Evolutionary conservation across 1,140 invertebrate species (phyloP), one percentile per base, ranked within the genome.

Genomic region (Heliconius congener): DNA sequence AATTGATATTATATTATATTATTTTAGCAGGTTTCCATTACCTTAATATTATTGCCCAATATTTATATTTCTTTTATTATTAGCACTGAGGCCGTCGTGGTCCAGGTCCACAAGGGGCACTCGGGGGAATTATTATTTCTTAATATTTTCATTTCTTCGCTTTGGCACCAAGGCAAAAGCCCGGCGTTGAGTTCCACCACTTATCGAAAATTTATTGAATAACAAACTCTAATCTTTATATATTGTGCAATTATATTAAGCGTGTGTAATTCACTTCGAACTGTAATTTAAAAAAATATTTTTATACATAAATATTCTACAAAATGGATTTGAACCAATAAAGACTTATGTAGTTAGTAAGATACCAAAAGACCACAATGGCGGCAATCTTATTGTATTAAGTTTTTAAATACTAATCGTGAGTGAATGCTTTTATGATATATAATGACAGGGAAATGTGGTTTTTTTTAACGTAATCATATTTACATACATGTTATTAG

Each of bases 391-490:
- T 23, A 66, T 66, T 66, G 27, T 66, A 30, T 66, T 30, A 66
- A 57, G 55, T 57, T 57, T 30, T 66, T 66, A 27, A 66, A 16
- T 27, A 30, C 13, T 66, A 66, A 30, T 66, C 60, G n/a, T 30
- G 60, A 16, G 60, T 66, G 60, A 66, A 30, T 30, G 27, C 27
- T 30, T 66, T 66, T 66, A 66, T 66, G 60, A 4, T 4, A 27
- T 66, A 66, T 66, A 66, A 66, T 30, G 60, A 66, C 13, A 66
- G 60, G 8, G 60, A 66, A 66, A 30, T 66, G n/a, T 66, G 60
- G 4, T 66, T 30, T 60, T 46, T 60, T 46, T 27, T 30, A 30
- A 57, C n/a, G n/a, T 57, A 23, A 57, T 57, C 11, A 23, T 57
- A 23, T 57, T 57, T 57, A 57, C 55, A 23, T 57, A 23, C 2